A percentile compares a stretch with the other conserved stretches of the same genome.
Evolutionary conservation across 1,140 invertebrate genomes (phyloP).

Genomic region (Achroia grisella): DNA sequence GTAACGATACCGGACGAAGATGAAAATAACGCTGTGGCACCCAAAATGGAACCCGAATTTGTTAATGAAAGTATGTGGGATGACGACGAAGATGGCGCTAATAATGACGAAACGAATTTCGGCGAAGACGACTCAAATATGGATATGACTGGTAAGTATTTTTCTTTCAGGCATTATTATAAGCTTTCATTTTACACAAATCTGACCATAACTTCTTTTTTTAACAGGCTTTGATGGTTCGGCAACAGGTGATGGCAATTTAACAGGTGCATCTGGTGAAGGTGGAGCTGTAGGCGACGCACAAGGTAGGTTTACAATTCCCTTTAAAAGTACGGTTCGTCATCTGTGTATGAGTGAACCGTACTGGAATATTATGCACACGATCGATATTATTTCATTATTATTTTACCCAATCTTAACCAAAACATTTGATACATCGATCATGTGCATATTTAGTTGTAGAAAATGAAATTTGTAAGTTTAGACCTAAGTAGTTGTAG

Average conservation of each 20-base stretch:
- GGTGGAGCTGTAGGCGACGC: constrained; percentile 72
- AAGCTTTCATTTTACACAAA: neutral
- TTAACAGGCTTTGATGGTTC: constrained; percentile 69
- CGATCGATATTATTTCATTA: neutral
- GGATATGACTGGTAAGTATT: constrained; percentile 71
- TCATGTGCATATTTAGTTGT: constrained; percentile 32
- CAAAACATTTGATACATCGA: too few species aligned
- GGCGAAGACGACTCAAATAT: constrained; percentile 74
- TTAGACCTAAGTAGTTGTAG: constrained; percentile 27
- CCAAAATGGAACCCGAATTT: constrained; percentile 74
- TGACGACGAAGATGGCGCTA: constrained; percentile 71
- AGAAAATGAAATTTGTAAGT: constrained; percentile 68
- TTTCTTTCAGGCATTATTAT: neutral
- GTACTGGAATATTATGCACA: constrained; percentile 12
- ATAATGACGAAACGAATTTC: constrained; percentile 73
- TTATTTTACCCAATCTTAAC: too few species aligned
- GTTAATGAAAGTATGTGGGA: constrained; percentile 72
- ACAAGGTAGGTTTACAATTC: constrained; percentile 71
- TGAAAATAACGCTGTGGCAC: constrained; percentile 69
- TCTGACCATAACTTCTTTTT: constrained; percentile 1
- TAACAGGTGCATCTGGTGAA: constrained; percentile 62
- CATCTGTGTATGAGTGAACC: constrained; percentile 14
- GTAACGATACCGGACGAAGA: constrained; percentile 74
- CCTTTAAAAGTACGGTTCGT: constrained; percentile 14
- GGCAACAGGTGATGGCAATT: constrained; percentile 66